Evolutionary conservation across 2,797 vertebrate genomes (phyloP).

Genomic region (Heterohyrax brucei): DNA sequence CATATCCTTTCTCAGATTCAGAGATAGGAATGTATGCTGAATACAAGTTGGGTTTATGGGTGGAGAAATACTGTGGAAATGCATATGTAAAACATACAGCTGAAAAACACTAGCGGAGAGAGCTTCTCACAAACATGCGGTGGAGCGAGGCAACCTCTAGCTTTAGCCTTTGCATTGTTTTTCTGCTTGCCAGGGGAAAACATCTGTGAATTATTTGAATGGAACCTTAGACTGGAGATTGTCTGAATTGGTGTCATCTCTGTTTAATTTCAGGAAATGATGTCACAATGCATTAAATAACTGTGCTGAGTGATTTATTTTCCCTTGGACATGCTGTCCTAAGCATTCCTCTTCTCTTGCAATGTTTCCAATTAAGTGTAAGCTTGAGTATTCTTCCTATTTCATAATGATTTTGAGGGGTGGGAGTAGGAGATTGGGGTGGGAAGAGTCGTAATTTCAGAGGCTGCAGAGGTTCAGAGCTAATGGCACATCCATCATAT

Average conservation of each 20-base stretch:
- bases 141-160: not conserved
- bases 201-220: conserved; percentile 97
- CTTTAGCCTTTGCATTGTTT: conserved; percentile 90
- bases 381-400: conserved; percentile 87
- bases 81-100: conserved; percentile 21
- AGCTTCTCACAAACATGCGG: not conserved
- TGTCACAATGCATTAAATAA: conserved; percentile 91
- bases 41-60: not conserved
- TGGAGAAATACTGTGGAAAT: not conserved
- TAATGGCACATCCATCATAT: conserved; percentile 95
- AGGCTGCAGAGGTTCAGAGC: conserved; percentile 94
- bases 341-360: conserved; percentile 88
- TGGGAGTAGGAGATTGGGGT: conserved; percentile 29
- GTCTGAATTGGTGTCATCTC: conserved; percentile 91
- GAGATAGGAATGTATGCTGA: conserved; percentile 49
- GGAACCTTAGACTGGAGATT: conserved; percentile 89
- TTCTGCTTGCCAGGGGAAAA: conserved; percentile 91
- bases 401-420: conserved; percentile 87
- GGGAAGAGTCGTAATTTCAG: conserved; percentile 89
- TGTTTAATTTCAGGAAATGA: conserved; percentile 93
- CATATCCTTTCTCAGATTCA: conserved; percentile 18
- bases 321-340: conserved; percentile 90
- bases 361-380: conserved; percentile 91
- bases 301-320: conserved; percentile 91
- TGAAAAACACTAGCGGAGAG: conserved; percentile 33